Evolutionary conservation across 2,113 vertebrate species (phyloP), one percentile per base, ranked within the genome.

Genomic region (Rhea americana): DNA sequence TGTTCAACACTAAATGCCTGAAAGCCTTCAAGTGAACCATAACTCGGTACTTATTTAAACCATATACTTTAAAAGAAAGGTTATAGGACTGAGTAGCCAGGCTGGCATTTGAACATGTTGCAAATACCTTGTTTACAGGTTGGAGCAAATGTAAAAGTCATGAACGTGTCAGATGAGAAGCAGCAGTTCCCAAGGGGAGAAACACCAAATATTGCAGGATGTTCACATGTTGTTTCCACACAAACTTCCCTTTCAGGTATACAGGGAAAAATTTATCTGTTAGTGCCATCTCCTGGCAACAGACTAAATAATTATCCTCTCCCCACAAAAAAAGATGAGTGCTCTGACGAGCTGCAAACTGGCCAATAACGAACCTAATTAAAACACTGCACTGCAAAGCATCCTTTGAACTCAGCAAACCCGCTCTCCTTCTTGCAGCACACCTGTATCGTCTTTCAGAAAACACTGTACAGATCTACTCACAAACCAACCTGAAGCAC

Each of bases 221-320:
- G 30, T 13, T 68, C 74, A 58, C 28, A 51, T 9, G 3, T 53
- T 12, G 26, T 21, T 39, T 19, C 22, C 0, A 15, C 16, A 45
- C 45, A 30, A 53, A 4, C 5, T 70, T 53, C 55, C 45, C 18
- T 28, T 32, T 18, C 55, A 32, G 5, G 14, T 25, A 53, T 7
- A 19, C 9, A 58, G 18, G 28, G 11, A 13, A 7, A 61, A 26
- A 13, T 62, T 79, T 82, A 75, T 79, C 90, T 82, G 51, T 63
- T 88, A 78, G 90, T 92, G 90, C 94, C 90, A 95, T 67, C 90
- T 92, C 90, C 84, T 82, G 92, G 87, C 72, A 94, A 79, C 41
- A 43, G 82, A 30, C 37, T 56, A 66, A 59, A 65, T 7, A 4
- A 87, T 79, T 51, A n/a, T 17, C 28, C 30, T 70, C 32, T 70